phyloP scores from a whole-genome alignment of 2,888 invertebrate genomes.

The Orthosia gracilis region DNA sequence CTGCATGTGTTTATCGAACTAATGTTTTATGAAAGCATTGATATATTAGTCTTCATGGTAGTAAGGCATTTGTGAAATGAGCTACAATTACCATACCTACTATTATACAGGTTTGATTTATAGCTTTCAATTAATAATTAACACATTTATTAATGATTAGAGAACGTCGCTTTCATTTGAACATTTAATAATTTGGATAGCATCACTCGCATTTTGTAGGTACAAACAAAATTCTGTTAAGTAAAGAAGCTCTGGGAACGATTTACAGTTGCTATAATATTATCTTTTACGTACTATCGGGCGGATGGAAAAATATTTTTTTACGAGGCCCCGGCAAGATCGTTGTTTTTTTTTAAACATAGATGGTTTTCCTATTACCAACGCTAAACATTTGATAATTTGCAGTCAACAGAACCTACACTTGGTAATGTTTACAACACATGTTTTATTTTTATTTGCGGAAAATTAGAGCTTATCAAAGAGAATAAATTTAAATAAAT shows the following conservation, averaged over 20 bases:
- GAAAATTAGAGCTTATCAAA: not conserved
- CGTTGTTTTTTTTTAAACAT: not conserved
- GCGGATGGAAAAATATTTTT: not conserved
- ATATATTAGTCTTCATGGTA: not conserved
- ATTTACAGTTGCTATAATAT: not conserved
- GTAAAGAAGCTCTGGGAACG: too few species aligned
- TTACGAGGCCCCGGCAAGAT: not conserved
- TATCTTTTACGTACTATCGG: not conserved
- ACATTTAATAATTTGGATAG: not conserved
- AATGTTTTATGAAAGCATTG: not conserved
- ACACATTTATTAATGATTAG: not conserved
- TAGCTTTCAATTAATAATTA: not conserved
- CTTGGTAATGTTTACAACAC: not conserved
- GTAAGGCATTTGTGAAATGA: not conserved
- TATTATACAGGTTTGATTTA: not conserved
- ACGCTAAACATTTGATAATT: too few species aligned
- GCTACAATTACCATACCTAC: not conserved
- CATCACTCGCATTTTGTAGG: too few species aligned
- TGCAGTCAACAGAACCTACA: too few species aligned
- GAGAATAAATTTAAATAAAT: not conserved
- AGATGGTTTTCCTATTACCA: not conserved
- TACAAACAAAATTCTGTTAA: too few species aligned
- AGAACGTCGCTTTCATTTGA: not conserved
- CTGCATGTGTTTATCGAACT: not conserved
- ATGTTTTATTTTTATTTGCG: not conserved